A percentile compares a stretch with the other conserved stretches of the same genome.
Evolutionary conservation across 2,113 vertebrate species (phyloP).

Genomic region (Pluvialis apricaria): DNA sequence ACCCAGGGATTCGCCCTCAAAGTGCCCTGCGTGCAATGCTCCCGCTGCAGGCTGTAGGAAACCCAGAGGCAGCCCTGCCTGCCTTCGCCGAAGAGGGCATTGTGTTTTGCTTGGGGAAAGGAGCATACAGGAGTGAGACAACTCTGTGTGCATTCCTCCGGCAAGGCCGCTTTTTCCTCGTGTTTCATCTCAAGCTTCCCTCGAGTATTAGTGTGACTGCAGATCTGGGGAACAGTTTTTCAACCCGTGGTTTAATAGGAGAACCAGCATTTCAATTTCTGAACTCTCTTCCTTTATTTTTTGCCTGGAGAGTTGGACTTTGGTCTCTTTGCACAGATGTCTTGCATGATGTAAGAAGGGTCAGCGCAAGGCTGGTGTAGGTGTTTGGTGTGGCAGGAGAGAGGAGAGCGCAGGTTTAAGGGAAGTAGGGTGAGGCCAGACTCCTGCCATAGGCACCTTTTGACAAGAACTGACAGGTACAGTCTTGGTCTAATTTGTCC

Average conservation of each 20-base stretch:
- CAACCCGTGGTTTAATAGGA: background rate
- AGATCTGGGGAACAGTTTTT: background rate
- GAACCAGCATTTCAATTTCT: background rate
- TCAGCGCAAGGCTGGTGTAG: background rate
- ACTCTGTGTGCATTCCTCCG: rapidly evolving
- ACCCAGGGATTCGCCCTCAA: rapidly evolving
- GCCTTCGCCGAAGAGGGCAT: rapidly evolving
- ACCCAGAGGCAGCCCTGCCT: too few species aligned
- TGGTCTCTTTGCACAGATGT: rapidly evolving
- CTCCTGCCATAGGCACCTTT: background rate
- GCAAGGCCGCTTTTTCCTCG: background rate
- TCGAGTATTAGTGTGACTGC: background rate
- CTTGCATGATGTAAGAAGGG: background rate
- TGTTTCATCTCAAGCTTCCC: background rate
- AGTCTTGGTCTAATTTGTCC: background rate
- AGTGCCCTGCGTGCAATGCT: rapidly evolving
- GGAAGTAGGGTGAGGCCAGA: background rate
- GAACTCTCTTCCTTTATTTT: background rate
- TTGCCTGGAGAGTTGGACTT: background rate
- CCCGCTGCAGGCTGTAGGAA: background rate
- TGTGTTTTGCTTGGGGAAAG: background rate
- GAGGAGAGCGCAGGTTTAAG: background rate
- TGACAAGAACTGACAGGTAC: background rate
- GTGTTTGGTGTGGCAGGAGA: background rate
- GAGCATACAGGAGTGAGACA: rapidly evolving